phyloP scores from a whole-genome alignment of 2,113 vertebrate genomes.

The Passer domesticus region DNA sequence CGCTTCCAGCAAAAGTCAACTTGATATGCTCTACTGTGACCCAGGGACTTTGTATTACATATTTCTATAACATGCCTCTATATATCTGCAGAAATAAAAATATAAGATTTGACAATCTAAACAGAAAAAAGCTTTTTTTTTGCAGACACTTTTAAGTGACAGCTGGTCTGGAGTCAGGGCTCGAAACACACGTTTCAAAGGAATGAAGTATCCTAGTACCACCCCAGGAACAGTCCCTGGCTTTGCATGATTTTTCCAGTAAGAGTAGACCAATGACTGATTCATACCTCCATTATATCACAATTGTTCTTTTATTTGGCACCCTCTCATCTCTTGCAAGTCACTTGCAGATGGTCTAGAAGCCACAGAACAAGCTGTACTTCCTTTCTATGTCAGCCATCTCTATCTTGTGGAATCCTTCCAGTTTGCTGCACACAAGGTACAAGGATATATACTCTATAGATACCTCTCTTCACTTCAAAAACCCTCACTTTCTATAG shows the following conservation, averaged over 20 bases:
- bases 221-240: constrained; percentile 11
- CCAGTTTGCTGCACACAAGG: constrained; percentile 57
- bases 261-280: constrained; percentile 64
- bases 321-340: constrained; percentile 66
- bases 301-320: constrained; percentile 67
- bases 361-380: constrained; percentile 75
- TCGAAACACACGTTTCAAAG: constrained; percentile 32
- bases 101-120: not conserved
- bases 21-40: not conserved
- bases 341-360: constrained; percentile 75
- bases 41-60: not conserved
- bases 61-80: not conserved
- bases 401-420: constrained; percentile 66
- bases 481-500: not conserved
- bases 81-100: constrained; percentile 1
- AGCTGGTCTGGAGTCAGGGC: constrained; percentile 40
- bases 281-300: constrained; percentile 70
- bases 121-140: not conserved
- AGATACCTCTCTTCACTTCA: not conserved
- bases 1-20: constrained; percentile 17
- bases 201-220: not conserved
- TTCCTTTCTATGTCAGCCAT: constrained; percentile 69
- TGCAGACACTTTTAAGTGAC: not conserved
- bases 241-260: constrained; percentile 34
- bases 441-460: constrained; percentile 39